Percentiles rank a stretch among this genome's conserved stretches.
phyloP scores from a whole-genome alignment of 2,797 vertebrate genomes.

The Psittacula echo region DNA sequence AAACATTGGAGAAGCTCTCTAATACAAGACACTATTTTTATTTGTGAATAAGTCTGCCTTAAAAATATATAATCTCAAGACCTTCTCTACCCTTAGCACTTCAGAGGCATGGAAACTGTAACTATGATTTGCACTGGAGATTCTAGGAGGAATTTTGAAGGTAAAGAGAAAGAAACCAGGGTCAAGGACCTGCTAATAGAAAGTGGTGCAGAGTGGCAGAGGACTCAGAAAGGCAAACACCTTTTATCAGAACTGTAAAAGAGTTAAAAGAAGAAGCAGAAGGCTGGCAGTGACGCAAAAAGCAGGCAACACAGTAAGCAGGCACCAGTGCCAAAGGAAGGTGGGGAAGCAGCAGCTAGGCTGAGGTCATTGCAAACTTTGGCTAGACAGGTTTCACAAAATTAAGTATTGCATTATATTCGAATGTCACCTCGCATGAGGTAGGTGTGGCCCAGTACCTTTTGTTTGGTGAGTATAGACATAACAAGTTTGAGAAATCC shows the following conservation, averaged over 20 bases:
- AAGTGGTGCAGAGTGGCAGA: background rate
- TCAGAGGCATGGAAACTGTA: background rate
- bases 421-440: background rate
- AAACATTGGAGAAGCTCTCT: background rate
- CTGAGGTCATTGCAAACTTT: constrained; percentile 18
- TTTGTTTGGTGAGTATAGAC: background rate
- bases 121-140: background rate
- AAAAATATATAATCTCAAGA: accelerated
- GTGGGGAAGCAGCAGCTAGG: background rate
- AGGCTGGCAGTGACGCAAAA: background rate
- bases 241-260: background rate
- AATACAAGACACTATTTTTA: background rate
- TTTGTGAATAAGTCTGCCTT: background rate
- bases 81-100: background rate
- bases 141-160: background rate
- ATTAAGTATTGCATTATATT: constrained; percentile 19
- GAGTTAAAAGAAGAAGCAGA: background rate
- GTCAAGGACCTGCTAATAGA: background rate
- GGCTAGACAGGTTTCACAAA: constrained; percentile 1
- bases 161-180: background rate
- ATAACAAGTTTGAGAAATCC: background rate
- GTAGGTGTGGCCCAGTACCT: background rate
- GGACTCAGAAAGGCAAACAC: accelerated
- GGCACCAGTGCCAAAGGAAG: accelerated
- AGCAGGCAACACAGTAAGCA: background rate